Evolutionary conservation across 2,113 vertebrate species (phyloP).

Genomic region (Hypocryptadius cinnamomeus): DNA sequence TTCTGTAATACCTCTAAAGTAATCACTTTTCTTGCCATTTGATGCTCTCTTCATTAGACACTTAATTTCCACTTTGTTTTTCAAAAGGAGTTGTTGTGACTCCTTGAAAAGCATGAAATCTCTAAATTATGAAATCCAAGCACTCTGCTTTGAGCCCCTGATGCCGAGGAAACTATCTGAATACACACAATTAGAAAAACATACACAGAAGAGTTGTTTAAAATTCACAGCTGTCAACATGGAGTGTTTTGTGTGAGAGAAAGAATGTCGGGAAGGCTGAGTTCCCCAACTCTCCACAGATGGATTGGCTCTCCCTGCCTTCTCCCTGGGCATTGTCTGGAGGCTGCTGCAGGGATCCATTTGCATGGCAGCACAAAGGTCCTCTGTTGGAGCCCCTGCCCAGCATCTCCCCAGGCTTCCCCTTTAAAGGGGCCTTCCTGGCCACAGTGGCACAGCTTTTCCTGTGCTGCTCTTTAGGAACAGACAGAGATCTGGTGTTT

Average conservation of each 20-base stretch:
- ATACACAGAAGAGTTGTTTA: constrained; percentile 66
- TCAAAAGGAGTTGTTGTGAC: constrained; percentile 60
- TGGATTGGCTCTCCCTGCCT: constrained; percentile 42
- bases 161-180: constrained; percentile 64
- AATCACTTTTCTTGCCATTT: background rate
- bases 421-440: constrained; percentile 55
- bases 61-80: constrained; percentile 71
- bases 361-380: constrained; percentile 83
- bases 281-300: constrained; percentile 66
- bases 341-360: constrained; percentile 59
- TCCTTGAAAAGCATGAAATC: constrained; percentile 80
- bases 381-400: constrained; percentile 71
- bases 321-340: constrained; percentile 63
- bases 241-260: constrained; percentile 56
- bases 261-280: constrained; percentile 62
- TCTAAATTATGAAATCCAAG: constrained; percentile 72
- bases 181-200: constrained; percentile 71
- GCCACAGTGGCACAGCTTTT: background rate
- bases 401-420: constrained; percentile 57
- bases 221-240: constrained; percentile 75
- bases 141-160: constrained; percentile 25
- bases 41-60: background rate
- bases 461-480: constrained; percentile 38
- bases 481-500: constrained; percentile 70
- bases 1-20: background rate